Conservation (phyloP, 2,113 vertebrate genomes). For the Aphelocoma coerulescens region DNA sequence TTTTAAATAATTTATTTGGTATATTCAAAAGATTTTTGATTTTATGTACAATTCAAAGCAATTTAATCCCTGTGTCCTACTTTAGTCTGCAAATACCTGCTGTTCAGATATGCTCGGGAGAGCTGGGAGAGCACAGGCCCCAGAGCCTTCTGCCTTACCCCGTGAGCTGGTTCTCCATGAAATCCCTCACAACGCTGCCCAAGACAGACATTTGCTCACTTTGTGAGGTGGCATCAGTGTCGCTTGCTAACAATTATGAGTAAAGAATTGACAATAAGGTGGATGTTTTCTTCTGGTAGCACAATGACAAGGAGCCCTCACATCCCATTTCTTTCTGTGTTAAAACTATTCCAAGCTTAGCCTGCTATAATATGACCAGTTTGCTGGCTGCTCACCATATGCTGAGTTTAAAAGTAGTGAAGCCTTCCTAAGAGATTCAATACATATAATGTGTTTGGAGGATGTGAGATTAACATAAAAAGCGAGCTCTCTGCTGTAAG, state of each 20-base stretch:
- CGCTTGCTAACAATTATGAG: background rate
- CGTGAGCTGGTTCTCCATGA: background rate
- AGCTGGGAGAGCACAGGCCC: background rate
- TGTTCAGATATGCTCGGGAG: background rate
- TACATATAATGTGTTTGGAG: background rate
- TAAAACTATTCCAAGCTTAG: background rate
- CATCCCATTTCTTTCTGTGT: background rate
- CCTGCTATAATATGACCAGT: background rate
- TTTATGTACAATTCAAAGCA: background rate
- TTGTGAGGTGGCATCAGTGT: background rate
- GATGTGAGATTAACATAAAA: background rate
- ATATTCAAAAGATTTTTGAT: background rate
- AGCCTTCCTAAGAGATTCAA: background rate
- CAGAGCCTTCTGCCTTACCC: background rate
- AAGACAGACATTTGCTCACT: background rate
- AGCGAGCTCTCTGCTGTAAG: background rate
- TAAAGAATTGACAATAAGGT: background rate
- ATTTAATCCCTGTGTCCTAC: background rate
- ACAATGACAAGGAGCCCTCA: background rate
- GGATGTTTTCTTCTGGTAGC: background rate
- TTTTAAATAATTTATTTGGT: background rate
- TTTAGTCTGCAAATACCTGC: background rate
- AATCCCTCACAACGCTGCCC: background rate
- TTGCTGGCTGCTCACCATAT: background rate
- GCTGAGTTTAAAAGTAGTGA: background rate